These are phyloP conservation scores for Zalophus californianus DNA, from an alignment of 2,797 vertebrate species.

Conservation along the genomic window DNA sequence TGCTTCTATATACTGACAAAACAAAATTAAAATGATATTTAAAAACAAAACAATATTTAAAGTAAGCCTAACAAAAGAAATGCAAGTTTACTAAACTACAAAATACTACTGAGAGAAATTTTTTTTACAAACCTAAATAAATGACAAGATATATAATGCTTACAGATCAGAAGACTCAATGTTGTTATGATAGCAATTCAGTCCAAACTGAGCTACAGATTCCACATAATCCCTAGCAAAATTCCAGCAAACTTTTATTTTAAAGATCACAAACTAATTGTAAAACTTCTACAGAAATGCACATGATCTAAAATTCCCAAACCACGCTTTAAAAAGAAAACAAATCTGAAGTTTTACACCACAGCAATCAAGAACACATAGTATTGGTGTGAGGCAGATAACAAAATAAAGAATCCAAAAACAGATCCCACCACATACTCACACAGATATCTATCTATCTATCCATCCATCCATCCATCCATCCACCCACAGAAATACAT, in stretches of 20 bases:
- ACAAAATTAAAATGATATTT: background rate
- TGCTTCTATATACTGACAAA: background rate
- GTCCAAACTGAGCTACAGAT: background rate
- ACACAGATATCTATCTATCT: background rate
- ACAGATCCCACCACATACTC: background rate
- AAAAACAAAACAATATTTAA: background rate
- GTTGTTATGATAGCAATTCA: background rate
- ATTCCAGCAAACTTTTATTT: background rate
- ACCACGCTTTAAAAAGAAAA: background rate
- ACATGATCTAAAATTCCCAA: background rate
- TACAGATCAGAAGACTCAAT: background rate
- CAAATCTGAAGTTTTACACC: background rate
- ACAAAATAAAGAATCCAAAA: background rate
- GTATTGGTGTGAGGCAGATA: background rate
- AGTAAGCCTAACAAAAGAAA: background rate
- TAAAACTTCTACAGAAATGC: background rate
- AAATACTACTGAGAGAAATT: background rate
- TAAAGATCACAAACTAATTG: background rate
- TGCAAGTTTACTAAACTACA: background rate
- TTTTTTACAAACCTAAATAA: background rate
- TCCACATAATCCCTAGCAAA: background rate
- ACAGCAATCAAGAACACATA: background rate
- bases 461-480: background rate
- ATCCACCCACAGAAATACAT: background rate
- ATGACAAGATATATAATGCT: background rate